Conservation (phyloP, 1,140 invertebrate species). For the Tetragonula clypearis region DNA sequence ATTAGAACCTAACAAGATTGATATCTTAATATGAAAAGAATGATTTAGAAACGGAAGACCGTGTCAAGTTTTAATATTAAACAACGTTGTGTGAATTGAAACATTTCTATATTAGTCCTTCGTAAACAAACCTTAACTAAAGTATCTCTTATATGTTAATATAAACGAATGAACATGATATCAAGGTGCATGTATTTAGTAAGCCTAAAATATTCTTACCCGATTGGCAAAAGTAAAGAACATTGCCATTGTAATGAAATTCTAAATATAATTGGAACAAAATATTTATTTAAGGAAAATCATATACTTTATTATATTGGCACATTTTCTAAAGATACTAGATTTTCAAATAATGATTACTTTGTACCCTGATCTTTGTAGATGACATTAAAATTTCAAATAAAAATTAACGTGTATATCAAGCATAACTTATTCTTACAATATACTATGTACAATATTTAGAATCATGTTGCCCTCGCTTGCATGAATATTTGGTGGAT, state of each 20-base stretch:
- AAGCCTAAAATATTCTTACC: not conserved
- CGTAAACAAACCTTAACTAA: not conserved
- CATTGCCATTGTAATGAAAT: not conserved
- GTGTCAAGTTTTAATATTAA: not conserved
- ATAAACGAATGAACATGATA: not conserved
- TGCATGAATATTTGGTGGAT: not conserved
- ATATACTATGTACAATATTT: constrained; percentile 15
- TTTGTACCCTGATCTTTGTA: not conserved
- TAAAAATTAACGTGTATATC: not conserved
- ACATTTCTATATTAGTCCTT: not conserved
- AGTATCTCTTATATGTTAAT: not conserved
- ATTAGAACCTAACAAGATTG: not conserved
- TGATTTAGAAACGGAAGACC: not conserved
- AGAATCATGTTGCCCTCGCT: not conserved
- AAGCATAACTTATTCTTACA: not conserved
- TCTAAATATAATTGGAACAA: not conserved
- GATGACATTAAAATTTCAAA: not conserved
- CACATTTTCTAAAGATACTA: not conserved
- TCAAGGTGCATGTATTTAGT: not conserved
- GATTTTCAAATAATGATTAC: not conserved
- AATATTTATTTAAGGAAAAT: not conserved
- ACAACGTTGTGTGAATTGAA: not conserved
- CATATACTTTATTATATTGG: not conserved
- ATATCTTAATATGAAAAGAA: not conserved
- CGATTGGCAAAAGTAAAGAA: not conserved